Base-by-base conservation (phyloP, 2,888 invertebrate species). In the Dryobotodes eremita region DNA sequence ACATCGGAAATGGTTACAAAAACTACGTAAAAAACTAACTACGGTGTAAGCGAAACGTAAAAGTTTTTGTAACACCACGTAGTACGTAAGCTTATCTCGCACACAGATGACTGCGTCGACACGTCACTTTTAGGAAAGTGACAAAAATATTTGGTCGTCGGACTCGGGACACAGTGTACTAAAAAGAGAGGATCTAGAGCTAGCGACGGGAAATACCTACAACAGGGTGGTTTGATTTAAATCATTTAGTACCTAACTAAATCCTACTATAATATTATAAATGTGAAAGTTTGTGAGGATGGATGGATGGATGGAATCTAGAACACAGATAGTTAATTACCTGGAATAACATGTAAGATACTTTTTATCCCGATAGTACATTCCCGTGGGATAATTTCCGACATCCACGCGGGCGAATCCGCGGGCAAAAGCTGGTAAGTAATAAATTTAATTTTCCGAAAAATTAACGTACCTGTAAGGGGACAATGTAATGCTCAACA, bases 61-160 rank as follows among this genome's bases (percentile, higher is more conserved):
- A 75, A 72, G 61, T 61, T 59, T 42, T 55, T 20, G 64, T 71
- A 6, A 36, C 57, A 53, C 50, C n/a, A 64, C 62, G 48, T 20
- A 59, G 53, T 61, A 55, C 62, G 72, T 62, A 48, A 50, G 83
- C 66, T 80, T 83, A 88, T 88, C 86, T 80, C 42, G 31, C 17
- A 46, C 64, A 64, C 80, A 76, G 69, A 50, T 76, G 74, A 77
- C 64, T 72, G 89, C 73, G 66, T 68, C 69, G 64, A 73, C 64
- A 59, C 71, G 66, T 64, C 59, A 72, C 66, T 75, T 75, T 71
- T 23, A 50, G 55, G 68, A 55, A 61, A 71, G 50, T 68, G 26
- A 64, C 72, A 74, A 85, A 85, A 85, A 83, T n/a, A 57, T 71
- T 66, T 46, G 26, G 4, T 31, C 26, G 23, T 11, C 26, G 50